Evolutionary conservation across 2,797 vertebrate species (phyloP).

Genomic region (Sebastiscus tertius): DNA sequence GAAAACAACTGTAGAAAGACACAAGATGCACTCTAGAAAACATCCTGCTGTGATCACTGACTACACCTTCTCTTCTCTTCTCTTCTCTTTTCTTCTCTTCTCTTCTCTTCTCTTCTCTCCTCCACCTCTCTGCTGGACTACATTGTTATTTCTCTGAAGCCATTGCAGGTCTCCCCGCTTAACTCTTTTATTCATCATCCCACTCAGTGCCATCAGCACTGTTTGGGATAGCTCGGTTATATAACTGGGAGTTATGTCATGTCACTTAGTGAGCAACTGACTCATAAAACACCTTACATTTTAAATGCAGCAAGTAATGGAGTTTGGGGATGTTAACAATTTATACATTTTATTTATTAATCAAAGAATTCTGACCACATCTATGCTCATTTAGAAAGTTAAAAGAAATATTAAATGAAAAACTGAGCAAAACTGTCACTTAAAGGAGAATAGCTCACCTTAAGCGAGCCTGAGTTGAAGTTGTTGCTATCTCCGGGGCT

Average conservation of each 20-base stretch:
- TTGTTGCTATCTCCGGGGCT: no score
- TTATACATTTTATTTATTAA: no score
- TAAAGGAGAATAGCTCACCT: no score
- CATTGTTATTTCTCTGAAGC: not conserved
- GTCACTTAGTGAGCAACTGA: constrained; percentile 42
- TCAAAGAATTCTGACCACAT: no score
- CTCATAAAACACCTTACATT: constrained; percentile 23
- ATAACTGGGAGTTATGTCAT: constrained; percentile 44
- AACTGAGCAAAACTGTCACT: no score
- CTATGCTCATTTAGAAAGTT: no score
- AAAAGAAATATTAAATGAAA: no score
- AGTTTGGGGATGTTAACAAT: no score
- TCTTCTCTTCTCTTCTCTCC: not conserved
- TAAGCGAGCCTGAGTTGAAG: no score
- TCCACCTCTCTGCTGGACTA: not conserved
- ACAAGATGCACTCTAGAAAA: no score
- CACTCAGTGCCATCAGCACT: constrained; percentile 33
- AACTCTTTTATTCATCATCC: constrained; percentile 34
- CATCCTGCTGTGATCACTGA: not conserved
- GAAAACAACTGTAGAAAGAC: not conserved
- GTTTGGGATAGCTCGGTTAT: constrained; percentile 39
- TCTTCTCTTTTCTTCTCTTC: no score
- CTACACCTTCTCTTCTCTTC: not conserved
- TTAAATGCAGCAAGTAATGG: not conserved
- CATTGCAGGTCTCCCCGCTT: not conserved